Evolutionary conservation across 2,797 vertebrate species (phyloP), one percentile per base, ranked within the genome.

Genomic region (Hoplostethus atlanticus): DNA sequence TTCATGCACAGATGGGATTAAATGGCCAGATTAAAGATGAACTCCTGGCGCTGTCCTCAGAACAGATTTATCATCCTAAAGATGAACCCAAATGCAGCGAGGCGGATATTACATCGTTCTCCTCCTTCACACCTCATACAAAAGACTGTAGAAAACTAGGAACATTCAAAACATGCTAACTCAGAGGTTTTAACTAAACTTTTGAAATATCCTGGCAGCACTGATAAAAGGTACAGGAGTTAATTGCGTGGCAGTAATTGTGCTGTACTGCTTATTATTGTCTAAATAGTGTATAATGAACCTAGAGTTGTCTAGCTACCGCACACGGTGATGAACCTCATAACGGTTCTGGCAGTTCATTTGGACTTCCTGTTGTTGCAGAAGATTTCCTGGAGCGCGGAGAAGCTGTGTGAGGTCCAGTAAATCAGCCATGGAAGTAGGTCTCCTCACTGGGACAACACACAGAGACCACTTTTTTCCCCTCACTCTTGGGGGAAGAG

Each of bases 11-110:
- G 81, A 88, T 84, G 83, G 77, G 84, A 93, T 92, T 91, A 88
- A 92, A 90, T 80, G 72, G 78, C 58, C 66, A 80, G 91, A 92
- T 93, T 92, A 87, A 81, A 90, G 80, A 85, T 84, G 73, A 84
- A 83, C 76, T 89, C 81, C 56, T 79, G 75, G 82, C 83, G 73
- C 76, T 76, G 72, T 89, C 64, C 68, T 68, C 53, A 5, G 31
- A 64, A 54, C 56, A 84, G 67, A 84, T 79, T 79, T 71, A 83
- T 76, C 65, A 40, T 73, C 67, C 30, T 79, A 55, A 73, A 83
- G 64, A 86, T 81, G 73, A 84, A 79, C 57, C 9, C n/a, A 73
- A 56, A 76, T 5, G 68, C 73, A 85, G 15, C 42, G 72, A 84
- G 48, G 76, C 80, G 83, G 73, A 79, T 62, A 65, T 61, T 42